Conservation (phyloP, 2,797 vertebrate genomes). For the Dermochelys coriacea region DNA sequence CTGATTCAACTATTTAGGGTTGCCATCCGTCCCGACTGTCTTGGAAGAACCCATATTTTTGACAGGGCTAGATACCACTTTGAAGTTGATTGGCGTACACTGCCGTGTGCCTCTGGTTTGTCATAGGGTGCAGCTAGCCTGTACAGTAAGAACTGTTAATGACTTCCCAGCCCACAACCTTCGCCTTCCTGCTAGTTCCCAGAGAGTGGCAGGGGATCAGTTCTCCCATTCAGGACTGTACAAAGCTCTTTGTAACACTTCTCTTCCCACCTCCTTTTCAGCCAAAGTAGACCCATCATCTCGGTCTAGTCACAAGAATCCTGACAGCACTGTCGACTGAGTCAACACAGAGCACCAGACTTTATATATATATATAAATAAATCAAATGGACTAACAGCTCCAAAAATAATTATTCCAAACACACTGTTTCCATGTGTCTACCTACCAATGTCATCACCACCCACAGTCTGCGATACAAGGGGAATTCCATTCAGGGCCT, state of each 20-base stretch:
- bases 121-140: accelerated
- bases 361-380: background rate
- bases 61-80: background rate
- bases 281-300: background rate
- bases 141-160: background rate
- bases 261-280: background rate
- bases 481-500: background rate
- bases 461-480: background rate
- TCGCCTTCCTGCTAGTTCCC: background rate
- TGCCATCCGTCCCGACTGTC: too few relatives aligned
- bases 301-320: background rate
- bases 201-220: background rate
- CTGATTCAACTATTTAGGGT: background rate
- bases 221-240: background rate
- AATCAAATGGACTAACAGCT: background rate
- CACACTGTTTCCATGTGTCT: background rate
- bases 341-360: background rate
- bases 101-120: background rate
- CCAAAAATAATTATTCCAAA: background rate
- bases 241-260: background rate
- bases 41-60: background rate
- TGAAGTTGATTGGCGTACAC: accelerated
- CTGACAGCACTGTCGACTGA: background rate
- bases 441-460: background rate
- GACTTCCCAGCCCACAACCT: background rate